Evolutionary conservation across 1,140 invertebrate species (phyloP), one percentile per base, ranked within the genome.

Genomic region (Phenacoccus solenopsis): DNA sequence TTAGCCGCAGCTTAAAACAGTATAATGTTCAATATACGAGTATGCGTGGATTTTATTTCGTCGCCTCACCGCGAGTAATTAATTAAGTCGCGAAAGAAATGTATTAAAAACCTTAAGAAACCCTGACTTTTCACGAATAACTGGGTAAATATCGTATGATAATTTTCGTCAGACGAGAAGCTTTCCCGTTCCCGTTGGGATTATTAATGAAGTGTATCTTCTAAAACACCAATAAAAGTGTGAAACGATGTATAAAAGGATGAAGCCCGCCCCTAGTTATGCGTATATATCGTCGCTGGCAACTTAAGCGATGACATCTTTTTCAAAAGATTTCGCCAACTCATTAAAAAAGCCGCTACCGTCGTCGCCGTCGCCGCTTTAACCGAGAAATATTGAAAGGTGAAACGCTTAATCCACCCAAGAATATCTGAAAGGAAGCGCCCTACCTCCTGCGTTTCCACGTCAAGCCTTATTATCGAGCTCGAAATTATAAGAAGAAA

Each of bases 131-230:
- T 49, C n/a, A n/a, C n/a, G n/a, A n/a, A n/a, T 49, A 7, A 7
- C 30, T n/a, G 38, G 38, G 38, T 49, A 49, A 49, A 49, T 49
- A 49, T 49, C 38, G 16, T 16, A 49, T 49, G 38, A 49, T 49
- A 49, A 49, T 49, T 49, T 49, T 49, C 38, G 38, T 49, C 16
- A 49, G 38, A 49, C 20, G 38, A 49, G 38, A 49, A 49, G 38
- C 38, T 49, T 49, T 49, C n/a, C n/a, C n/a, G n/a, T n/a, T 49
- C 38, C 30, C 38, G 38, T 49, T 49, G 38, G 38, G 38, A 49
- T 49, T 49, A 49, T 49, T 49, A 49, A 49, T 49, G 38, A 49
- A 49, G 38, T 49, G 38, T 49, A 49, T 49, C 38, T 49, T 49
- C 38, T 49, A 49, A 49, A 49, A 49, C 38, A 49, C 38, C 38